These are phyloP conservation scores for Cataglyphis hispanica DNA, from an alignment of 1,140 invertebrate genomes.

Conservation along the genomic window DNA sequence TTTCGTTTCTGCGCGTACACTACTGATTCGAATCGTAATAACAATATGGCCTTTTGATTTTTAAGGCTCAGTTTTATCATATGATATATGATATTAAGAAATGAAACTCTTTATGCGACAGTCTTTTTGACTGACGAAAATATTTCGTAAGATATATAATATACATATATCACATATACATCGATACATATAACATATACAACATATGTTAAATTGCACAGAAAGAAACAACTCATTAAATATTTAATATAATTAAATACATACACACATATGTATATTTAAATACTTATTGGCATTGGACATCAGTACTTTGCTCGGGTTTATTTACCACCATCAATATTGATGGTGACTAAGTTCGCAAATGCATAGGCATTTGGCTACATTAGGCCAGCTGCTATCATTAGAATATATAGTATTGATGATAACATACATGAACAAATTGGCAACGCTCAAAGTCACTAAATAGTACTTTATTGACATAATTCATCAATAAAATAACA, in stretches of 20 bases:
- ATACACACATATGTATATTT: too few species aligned
- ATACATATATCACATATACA: too few species aligned
- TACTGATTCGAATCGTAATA: not conserved
- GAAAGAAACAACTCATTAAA: too few species aligned
- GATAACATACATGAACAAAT: constrained; percentile 46
- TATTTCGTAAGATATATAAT: not conserved
- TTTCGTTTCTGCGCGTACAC: not conserved
- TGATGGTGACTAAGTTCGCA: constrained; percentile 27
- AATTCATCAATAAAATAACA: too few species aligned
- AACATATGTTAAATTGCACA: too few species aligned
- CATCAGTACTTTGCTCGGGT: constrained; percentile 21
- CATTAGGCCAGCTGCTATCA: constrained; percentile 23
- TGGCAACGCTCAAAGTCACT: constrained; percentile 24
- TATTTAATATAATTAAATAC: too few species aligned
- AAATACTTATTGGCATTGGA: constrained; percentile 4
- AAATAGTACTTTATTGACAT: constrained; percentile 37
- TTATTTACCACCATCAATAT: constrained; percentile 39
- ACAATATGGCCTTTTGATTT: constrained; percentile 30
- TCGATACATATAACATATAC: too few species aligned
- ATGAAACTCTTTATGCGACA: not conserved
- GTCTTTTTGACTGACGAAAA: not conserved
- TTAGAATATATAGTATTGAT: constrained; percentile 40
- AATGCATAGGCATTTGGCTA: constrained; percentile 40
- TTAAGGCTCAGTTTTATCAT: constrained; percentile 5
- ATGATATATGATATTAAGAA: not conserved